A percentile compares a stretch with the other conserved stretches of the same genome.
phyloP scores from a whole-genome alignment of 2,888 invertebrate genomes.

The Drosophila anomalipes region DNA sequence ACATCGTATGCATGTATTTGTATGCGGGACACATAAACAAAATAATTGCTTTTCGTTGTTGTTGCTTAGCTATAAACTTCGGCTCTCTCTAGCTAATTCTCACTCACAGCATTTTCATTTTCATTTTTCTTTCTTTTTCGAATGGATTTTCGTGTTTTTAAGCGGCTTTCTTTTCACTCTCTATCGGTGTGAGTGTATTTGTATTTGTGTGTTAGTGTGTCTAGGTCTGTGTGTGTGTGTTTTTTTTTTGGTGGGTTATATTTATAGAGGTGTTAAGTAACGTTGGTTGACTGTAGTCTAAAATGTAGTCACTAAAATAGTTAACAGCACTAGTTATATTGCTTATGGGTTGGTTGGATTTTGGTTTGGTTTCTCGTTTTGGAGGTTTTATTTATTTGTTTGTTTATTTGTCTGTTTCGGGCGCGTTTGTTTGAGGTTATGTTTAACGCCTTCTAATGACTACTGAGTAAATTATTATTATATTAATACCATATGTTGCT shows the following conservation, averaged over 20 bases:
- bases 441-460: slow-evolving; percentile 46
- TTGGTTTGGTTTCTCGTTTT: slow-evolving; percentile 30
- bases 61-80: slow-evolving; percentile 45
- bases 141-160: slow-evolving; percentile 36
- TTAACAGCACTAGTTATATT: slow-evolving; percentile 76
- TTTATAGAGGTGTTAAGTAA: slow-evolving; percentile 60
- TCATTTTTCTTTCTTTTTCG: background rate
- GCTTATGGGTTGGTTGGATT: slow-evolving; percentile 65
- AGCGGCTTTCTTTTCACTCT: slow-evolving; percentile 36
- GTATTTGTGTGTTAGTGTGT: background rate
- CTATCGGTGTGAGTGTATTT: slow-evolving; percentile 24
- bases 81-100: slow-evolving; percentile 39
- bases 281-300: slow-evolving; percentile 49
- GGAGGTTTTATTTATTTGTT: slow-evolving; percentile 12
- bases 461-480: slow-evolving; percentile 56
- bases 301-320: slow-evolving; percentile 68
- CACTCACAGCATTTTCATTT: slow-evolving; percentile 47
- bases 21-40: slow-evolving; percentile 54
- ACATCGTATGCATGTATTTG: slow-evolving; percentile 7
- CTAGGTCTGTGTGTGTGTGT: slow-evolving; percentile 20
- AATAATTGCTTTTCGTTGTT: slow-evolving; percentile 80
- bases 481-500: slow-evolving; percentile 79
- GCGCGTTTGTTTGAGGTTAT: slow-evolving; percentile 48
- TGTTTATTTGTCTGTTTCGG: background rate
- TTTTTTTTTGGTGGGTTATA: slow-evolving; percentile 54